Evolutionary conservation across 2,797 vertebrate genomes (phyloP), one percentile per base, ranked within the genome.

Genomic region (Vireo griseus): DNA sequence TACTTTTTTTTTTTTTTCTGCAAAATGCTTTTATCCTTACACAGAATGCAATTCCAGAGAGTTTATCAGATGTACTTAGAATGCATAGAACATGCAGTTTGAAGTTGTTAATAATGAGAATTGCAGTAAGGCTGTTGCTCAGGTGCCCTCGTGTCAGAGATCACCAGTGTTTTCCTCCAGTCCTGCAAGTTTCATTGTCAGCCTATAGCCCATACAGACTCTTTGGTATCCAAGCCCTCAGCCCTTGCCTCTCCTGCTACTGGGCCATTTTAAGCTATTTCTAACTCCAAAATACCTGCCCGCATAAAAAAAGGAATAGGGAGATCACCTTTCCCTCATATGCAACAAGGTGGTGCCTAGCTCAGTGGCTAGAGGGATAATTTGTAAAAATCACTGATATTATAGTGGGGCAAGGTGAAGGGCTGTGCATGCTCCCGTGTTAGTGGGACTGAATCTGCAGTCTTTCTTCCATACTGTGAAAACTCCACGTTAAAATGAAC

Each of bases 151-250:
- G 0, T n/a, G 44, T 76, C 39, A 69, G 75, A 44, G 42, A 29
- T 47, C 0, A 0, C 4, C 25, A 16, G 11, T 21, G 39, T 45
- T 76, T 81, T 58, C 37, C 45, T 71, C 11, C 44, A 62, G n/a
- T 55, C 18, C 18, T 74, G 19, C 24, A 62, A n/a, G 44, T 73
- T 75, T 69, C 12, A 12, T 8, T 78, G 45, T 16, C 62, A 52
- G 39, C 44, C 61, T 44, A 72, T 68, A 68, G 50, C 25, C 44
- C 2, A 0, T 5, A 7, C 1, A 1, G 35, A 40, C 31, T 66
- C 24, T 22, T 51, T 78, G 45, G 19, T 57, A 18, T 44, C 28
- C 44, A 59, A 40, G 33, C 11, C 25, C 16, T 75, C 0, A 0
- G 31, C 35, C 35, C 11, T 28, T 80, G 33, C 31, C 13, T 8